phyloP scores from a whole-genome alignment of 2,113 vertebrate species.

The Actenoides hombroni region DNA sequence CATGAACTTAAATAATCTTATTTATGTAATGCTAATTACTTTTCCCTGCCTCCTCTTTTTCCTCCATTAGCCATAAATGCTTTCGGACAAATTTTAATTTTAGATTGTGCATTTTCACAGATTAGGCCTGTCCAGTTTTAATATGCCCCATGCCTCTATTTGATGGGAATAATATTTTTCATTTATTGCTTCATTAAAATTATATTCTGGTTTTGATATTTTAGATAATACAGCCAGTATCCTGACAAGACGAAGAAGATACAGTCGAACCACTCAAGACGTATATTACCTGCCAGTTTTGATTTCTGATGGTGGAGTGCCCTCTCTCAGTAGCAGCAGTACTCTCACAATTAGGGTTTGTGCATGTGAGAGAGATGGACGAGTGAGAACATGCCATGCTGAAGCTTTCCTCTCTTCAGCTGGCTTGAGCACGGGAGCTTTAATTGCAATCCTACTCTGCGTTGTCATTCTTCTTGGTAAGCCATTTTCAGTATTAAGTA shows the following conservation, averaged over 20 bases:
- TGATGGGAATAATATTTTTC: background rate
- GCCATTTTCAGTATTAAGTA: background rate
- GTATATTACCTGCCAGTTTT: constrained; percentile 87
- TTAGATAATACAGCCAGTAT: constrained; percentile 90
- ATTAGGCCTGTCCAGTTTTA: background rate
- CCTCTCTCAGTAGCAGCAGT: constrained; percentile 90
- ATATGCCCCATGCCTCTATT: background rate
- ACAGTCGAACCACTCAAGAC: constrained; percentile 88
- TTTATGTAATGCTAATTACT: background rate
- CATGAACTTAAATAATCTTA: background rate
- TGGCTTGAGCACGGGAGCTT: constrained; percentile 93
- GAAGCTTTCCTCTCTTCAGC: constrained; percentile 93
- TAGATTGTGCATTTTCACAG: background rate
- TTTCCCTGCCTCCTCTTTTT: background rate
- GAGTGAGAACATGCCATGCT: constrained; percentile 85
- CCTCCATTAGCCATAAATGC: fast-evolving
- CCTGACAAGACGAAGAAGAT: constrained; percentile 79
- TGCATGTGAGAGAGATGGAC: constrained; percentile 84
- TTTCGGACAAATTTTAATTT: background rate
- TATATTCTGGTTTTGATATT: constrained; percentile 40
- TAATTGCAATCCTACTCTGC: constrained; percentile 96
- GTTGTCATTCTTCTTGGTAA: constrained; percentile 94
- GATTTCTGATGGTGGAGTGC: constrained; percentile 91
- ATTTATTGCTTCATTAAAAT: constrained; percentile 4
- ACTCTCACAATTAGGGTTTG: constrained; percentile 93